These are phyloP conservation scores for Lepidotrigona ventralis DNA, from an alignment of 1,140 invertebrate genomes.

Conservation along the genomic window DNA sequence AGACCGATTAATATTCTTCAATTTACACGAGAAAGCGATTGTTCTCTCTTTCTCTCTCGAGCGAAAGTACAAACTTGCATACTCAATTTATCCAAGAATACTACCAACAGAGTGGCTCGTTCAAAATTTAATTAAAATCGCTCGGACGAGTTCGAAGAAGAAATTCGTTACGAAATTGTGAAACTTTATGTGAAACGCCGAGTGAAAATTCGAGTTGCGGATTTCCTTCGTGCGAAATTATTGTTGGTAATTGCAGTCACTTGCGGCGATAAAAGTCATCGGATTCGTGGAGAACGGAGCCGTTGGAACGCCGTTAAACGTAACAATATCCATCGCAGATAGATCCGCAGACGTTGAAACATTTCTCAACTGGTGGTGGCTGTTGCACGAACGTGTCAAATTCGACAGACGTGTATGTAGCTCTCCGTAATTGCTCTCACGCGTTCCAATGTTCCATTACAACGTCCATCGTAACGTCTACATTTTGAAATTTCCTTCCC, in stretches of 20 bases:
- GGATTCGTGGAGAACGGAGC: not conserved
- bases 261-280: not conserved
- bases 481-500: too few relatives aligned
- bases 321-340: too few relatives aligned
- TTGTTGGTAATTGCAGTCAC: not conserved
- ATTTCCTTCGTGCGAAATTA: not conserved
- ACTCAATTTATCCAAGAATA: not conserved
- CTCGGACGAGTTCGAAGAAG: not conserved
- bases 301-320: not conserved
- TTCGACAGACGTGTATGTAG: too few relatives aligned
- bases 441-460: not conserved
- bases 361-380: not conserved
- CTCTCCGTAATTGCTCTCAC: not conserved
- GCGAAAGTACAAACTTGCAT: too few relatives aligned
- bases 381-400: too few relatives aligned
- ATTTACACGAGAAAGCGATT: not conserved
- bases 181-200: not conserved
- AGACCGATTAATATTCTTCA: too few relatives aligned
- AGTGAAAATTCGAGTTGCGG: not conserved
- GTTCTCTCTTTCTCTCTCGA: too few relatives aligned
- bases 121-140: not conserved
- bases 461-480: not conserved
- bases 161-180: not conserved
- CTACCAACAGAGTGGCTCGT: not conserved
- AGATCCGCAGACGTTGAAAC: not conserved